Percentiles rank a stretch among this genome's conserved stretches.
phyloP scores from a whole-genome alignment of 2,797 vertebrate species.

The Enteromius mattozi region DNA sequence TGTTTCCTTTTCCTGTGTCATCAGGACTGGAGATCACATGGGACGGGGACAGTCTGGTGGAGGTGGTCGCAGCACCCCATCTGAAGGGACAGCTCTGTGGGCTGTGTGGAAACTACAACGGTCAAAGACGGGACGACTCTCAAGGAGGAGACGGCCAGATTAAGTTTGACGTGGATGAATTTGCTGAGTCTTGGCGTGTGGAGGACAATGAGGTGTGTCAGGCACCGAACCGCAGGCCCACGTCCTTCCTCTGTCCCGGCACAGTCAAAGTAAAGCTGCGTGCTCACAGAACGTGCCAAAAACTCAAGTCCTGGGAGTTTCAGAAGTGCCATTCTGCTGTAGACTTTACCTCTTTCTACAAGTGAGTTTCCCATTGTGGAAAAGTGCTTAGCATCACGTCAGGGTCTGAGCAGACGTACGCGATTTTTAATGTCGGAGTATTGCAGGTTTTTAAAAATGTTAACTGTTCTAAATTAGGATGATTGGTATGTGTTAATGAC shows the following conservation, averaged over 20 bases:
- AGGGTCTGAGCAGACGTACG: too few species aligned
- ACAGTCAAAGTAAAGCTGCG: conserved; percentile 91
- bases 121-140: conserved; percentile 93
- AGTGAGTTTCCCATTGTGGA: conserved; percentile 73
- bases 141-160: conserved; percentile 93
- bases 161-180: conserved; percentile 96
- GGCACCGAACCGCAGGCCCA: conserved; percentile 79
- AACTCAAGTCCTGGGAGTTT: conserved; percentile 94
- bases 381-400: too few species aligned
- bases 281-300: conserved; percentile 95
- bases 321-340: conserved; percentile 91
- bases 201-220: conserved; percentile 91
- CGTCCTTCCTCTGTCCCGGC: conserved; percentile 88
- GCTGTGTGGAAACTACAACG: conserved; percentile 97
- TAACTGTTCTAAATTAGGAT: too few species aligned
- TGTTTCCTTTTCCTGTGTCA: conserved; percentile 9
- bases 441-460: too few species aligned
- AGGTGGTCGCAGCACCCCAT: conserved; percentile 92
- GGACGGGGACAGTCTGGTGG: conserved; percentile 99
- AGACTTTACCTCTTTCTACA: conserved; percentile 90
- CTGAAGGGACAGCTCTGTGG: conserved; percentile 93
- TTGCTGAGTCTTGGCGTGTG: conserved; percentile 94
- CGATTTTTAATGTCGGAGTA: too few species aligned
- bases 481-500: too few species aligned
- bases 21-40: conserved; percentile 96